These are phyloP conservation scores for Balearica regulorum DNA, from an alignment of 2,797 vertebrate species.

Conservation along the genomic window DNA sequence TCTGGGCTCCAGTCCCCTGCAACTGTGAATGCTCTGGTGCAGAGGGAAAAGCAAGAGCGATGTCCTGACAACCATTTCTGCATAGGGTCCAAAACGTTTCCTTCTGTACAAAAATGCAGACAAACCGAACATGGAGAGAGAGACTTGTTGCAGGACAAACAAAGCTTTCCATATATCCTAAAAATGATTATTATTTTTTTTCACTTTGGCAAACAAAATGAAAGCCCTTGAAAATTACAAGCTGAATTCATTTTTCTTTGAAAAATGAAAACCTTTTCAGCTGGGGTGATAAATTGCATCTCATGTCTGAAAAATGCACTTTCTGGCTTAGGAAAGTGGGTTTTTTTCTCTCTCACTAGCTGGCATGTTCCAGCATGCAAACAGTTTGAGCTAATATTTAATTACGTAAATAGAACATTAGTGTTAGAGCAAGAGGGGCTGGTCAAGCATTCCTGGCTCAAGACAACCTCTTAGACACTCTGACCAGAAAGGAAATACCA, in stretches of 20 bases:
- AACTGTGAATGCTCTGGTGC: rapidly evolving
- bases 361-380: neutral
- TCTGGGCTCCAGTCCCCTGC: neutral
- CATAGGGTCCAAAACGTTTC: neutral
- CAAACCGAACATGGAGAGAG: neutral
- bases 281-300: neutral
- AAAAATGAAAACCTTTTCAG: neutral
- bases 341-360: neutral
- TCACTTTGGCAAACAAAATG: neutral
- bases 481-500: neutral
- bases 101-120: neutral
- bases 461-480: neutral
- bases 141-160: neutral
- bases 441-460: neutral
- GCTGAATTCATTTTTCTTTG: neutral
- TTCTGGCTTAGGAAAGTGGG: neutral
- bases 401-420: neutral
- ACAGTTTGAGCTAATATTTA: neutral
- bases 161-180: neutral
- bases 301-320: neutral
- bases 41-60: neutral
- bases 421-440: neutral
- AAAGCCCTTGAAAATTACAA: neutral
- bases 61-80: neutral
- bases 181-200: rapidly evolving